Evolutionary conservation across 2,888 invertebrate genomes (phyloP).

Genomic region (Folsomia manolachei): DNA sequence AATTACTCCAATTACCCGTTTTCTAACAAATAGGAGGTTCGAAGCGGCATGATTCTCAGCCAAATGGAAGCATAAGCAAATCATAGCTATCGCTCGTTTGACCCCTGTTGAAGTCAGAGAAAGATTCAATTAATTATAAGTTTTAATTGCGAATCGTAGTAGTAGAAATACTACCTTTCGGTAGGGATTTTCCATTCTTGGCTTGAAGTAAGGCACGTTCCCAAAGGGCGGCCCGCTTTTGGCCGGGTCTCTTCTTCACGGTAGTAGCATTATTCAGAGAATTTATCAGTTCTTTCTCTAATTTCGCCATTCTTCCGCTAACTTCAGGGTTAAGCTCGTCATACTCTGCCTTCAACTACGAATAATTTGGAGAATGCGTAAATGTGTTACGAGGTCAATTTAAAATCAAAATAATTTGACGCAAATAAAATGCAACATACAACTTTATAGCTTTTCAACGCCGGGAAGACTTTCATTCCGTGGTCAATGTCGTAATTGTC

Average conservation of each 20-base stretch:
- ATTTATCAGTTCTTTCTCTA: neutral
- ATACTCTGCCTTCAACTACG: neutral
- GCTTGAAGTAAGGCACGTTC: neutral
- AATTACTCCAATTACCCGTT: neutral
- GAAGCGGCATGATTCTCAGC: neutral
- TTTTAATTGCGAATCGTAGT: too few relatives aligned
- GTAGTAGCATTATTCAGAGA: neutral
- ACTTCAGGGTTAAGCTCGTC: neutral
- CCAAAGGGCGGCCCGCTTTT: neutral
- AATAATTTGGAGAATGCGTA: neutral
- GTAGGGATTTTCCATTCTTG: too few relatives aligned
- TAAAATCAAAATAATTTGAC: neutral
- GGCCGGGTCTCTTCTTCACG: neutral
- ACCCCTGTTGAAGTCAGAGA: too few relatives aligned
- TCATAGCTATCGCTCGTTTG: neutral
- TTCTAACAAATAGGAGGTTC: neutral
- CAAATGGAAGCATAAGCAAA: neutral
- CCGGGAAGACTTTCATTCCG: neutral
- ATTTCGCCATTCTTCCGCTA: neutral
- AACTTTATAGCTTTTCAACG: neutral
- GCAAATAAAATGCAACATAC: too few relatives aligned
- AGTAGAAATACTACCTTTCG: too few relatives aligned
- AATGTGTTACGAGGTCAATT: neutral
- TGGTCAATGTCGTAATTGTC: neutral
- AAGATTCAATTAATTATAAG: too few relatives aligned